These are phyloP conservation scores for Eriocheir sinensis DNA, from an alignment of 1,140 invertebrate genomes.

Conservation along the genomic window DNA sequence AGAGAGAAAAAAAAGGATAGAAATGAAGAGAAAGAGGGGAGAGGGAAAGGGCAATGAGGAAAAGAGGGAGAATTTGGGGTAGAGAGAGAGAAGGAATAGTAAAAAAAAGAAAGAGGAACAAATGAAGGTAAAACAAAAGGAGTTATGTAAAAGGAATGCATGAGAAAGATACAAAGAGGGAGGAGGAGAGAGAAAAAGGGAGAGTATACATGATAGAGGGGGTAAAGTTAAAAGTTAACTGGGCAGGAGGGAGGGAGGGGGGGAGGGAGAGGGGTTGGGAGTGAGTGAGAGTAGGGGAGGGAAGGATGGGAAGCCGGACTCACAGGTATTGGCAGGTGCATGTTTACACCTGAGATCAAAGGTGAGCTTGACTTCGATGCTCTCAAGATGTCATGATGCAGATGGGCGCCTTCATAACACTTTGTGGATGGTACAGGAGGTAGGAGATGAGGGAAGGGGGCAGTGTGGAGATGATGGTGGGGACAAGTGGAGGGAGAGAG, in stretches of 20 bases:
- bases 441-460: background rate
- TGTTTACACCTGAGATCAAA: conserved; percentile 37
- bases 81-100: too few relatives aligned
- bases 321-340: background rate
- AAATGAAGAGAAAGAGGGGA: background rate
- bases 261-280: background rate
- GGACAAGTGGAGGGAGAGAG: background rate
- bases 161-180: background rate
- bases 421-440: background rate
- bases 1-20: background rate
- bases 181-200: background rate
- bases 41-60: background rate
- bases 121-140: too few relatives aligned
- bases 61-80: background rate
- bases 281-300: background rate
- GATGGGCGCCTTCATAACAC: background rate
- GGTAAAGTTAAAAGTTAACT: background rate
- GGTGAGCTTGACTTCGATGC: background rate
- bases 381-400: conserved; percentile 27
- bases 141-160: background rate
- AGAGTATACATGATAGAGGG: conserved; percentile 29
- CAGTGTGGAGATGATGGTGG: background rate
- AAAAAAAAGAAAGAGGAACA: too few relatives aligned
- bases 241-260: background rate
- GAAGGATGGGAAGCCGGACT: background rate